Base-by-base conservation (phyloP, 2,888 invertebrate species). In the Dorcus parallelipipedus region DNA sequence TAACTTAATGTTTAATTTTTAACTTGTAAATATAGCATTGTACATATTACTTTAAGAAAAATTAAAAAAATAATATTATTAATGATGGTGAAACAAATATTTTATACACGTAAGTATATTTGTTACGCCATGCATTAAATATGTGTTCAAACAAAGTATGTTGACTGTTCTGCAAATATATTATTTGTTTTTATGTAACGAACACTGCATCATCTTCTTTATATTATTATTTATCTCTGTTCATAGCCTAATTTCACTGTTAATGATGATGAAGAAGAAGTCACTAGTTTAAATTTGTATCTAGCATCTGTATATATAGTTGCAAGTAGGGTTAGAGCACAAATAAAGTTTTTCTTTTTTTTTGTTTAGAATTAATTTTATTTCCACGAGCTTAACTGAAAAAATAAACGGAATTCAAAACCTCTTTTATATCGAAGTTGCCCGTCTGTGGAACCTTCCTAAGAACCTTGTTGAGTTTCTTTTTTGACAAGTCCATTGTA, bases 321-420 rank as follows among this genome's bases (percentile, higher is more conserved):
- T 56, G 53, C 9, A 59, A 54, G 54, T 56, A 56, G 57, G 42
- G 47, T 50, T 43, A 52, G 38, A 47, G 26, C 26, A 33, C 26
- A 45, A 58, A 52, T 48, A 55, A 51, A 58, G 9, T 6, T 9
- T 48, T 43, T 20, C 20, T 20, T 51, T 52, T 50, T 41, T 56
- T 52, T 52, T 38, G 4, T 33, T 33, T 9, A 53, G 14, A 23
- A 20, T 53, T 38, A 38, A 9, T 55, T 49, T 52, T 51, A 51
- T 38, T 26, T 38, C 10, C 9, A 33, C 33, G 10, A 38, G 23
- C 33, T 23, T 76, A 95, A 80, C 93, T 93, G 79, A 95, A 95
- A 79, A 95, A 95, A 76, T 94, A 95, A 9, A 86, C 81, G 0
- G 95, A 95, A 33, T 85, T 75, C 43, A 92, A 79, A 23, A 95